phyloP scores from a whole-genome alignment of 2,797 vertebrate species.

The Triplophysa bombifrons region DNA sequence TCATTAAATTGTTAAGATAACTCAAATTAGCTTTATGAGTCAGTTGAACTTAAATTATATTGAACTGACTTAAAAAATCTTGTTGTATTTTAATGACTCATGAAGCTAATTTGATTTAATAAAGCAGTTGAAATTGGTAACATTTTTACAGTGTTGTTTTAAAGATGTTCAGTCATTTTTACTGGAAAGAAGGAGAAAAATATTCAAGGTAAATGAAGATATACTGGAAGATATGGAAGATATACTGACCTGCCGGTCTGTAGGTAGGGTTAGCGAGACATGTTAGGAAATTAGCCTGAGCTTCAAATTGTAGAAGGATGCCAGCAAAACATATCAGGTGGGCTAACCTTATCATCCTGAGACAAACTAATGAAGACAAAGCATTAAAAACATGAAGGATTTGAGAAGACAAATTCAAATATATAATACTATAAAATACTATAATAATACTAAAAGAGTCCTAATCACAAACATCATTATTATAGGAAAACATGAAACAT shows the following conservation, averaged over 20 bases:
- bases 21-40: too few species aligned
- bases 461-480: neutral
- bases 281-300: slow-evolving; percentile 10
- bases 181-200: neutral
- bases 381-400: neutral
- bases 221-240: neutral
- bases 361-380: slow-evolving; percentile 32
- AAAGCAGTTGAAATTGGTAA: too few species aligned
- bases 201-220: neutral
- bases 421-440: neutral
- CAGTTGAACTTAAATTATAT: too few species aligned
- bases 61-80: too few species aligned
- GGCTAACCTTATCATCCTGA: slow-evolving; percentile 65
- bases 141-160: neutral
- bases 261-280: slow-evolving; percentile 52
- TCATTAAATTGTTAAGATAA: too few species aligned
- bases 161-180: neutral
- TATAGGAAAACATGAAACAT: neutral
- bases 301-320: slow-evolving; percentile 64
- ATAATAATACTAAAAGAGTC: too few species aligned
- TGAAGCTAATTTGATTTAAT: too few species aligned
- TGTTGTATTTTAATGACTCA: too few species aligned
- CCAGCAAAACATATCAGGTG: slow-evolving; percentile 66
- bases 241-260: slow-evolving; percentile 69
- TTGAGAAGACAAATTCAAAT: too few species aligned